Evolutionary conservation across 2,113 vertebrate genomes (phyloP), one percentile per base, ranked within the genome.

Genomic region (Orcinus orca): DNA sequence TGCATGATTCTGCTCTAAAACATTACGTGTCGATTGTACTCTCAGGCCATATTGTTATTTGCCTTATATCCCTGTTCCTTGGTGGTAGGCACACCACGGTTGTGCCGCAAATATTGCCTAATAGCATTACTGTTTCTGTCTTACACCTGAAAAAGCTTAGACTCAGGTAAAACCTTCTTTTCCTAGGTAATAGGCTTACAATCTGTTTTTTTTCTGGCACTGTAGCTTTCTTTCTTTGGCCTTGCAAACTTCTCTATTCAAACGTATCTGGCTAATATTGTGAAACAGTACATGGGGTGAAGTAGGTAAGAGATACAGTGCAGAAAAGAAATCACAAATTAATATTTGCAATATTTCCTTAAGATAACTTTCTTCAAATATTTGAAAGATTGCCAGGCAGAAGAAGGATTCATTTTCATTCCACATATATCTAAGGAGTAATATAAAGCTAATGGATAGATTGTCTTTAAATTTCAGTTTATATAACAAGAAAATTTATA

Each of bases 381-480:
- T 65, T 88, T 93, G 26, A 67, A 87, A 79, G 9, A 36, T 86
- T 82, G 4, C 29, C 25, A 90, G 8, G 2, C 3, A 81, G 12
- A 84, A 58, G n/a, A 92, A 0, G 9, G 7, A 77, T 67, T 70
- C 1, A 44, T 63, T 87, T 90, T 86, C 55, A 87, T 73, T 74
- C 5, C 8, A 80, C 0, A 3, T 68, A 55, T 47, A 3, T 63
- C 20, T 13, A 55, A 41, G 3, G 60, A 50, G 13, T 41, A 55
- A 38, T 41, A 47, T 26, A 53, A 86, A 87, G 18, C 3, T 6
- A 84, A 36, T 33, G 8, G 31, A 60, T 33, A 17, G 33, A 20
- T n/a, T 74, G 96, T 83, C 62, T 86, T 79, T 60, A 62, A 91
- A 26, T 74, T 50, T 87, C 81, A 96, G 1, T 76, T 92, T 89